Conservation (phyloP, 2,888 invertebrate species). For the Troides aeacus region DNA sequence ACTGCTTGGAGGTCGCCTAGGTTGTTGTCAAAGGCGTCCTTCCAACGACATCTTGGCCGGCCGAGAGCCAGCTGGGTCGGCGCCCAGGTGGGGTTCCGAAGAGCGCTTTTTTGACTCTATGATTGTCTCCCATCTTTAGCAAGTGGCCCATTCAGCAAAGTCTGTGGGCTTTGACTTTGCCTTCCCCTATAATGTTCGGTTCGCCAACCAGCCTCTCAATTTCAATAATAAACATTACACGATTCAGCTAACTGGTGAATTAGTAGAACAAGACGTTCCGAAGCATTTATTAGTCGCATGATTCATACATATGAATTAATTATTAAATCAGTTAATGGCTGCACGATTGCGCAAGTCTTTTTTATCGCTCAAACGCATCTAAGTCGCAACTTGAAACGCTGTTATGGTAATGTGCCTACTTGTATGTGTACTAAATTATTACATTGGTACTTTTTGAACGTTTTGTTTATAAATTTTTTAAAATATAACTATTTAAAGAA, state of each 20-base stretch:
- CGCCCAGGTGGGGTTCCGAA: no score
- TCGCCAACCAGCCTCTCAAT: no score
- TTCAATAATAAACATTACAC: background rate
- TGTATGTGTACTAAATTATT: background rate
- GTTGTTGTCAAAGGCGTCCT: no score
- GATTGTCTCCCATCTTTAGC: no score
- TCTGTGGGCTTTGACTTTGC: no score
- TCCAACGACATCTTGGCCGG: no score
- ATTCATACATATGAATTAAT: background rate
- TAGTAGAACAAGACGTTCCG: background rate
- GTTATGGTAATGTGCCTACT: background rate
- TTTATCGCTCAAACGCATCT: background rate
- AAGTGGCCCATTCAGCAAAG: no score
- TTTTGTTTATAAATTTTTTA: background rate
- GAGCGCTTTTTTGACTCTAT: no score
- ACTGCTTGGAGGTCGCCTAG: no score
- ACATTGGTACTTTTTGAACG: background rate
- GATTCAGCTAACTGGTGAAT: background rate
- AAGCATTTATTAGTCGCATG: background rate
- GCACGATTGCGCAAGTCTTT: slow-evolving; percentile 1
- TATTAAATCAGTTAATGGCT: background rate
- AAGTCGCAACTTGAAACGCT: background rate
- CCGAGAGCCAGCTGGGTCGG: no score
- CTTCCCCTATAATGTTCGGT: no score
- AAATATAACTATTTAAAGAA: no score